Evolutionary conservation across 1,140 invertebrate species (phyloP).

Genomic region (Agrypnia vestita): DNA sequence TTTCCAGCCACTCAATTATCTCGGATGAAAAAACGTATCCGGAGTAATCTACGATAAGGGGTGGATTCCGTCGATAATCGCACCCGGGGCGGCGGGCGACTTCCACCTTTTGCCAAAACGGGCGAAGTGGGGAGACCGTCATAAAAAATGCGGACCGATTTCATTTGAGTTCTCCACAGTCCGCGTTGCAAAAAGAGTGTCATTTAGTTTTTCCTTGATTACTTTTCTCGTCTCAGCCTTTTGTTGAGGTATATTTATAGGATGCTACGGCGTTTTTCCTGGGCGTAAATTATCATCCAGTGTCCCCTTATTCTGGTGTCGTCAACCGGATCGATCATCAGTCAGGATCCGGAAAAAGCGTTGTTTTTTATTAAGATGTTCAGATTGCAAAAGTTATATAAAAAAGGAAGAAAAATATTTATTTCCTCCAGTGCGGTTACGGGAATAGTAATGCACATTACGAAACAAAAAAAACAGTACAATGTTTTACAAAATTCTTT

Average conservation of each 20-base stretch:
- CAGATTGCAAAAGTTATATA: conserved; percentile 14
- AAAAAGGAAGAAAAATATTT: not conserved
- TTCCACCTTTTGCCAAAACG: conserved; percentile 7
- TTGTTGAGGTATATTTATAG: conserved; percentile 45
- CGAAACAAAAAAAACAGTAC: too few relatives aligned
- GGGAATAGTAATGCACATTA: too few relatives aligned
- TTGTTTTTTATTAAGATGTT: conserved; percentile 19
- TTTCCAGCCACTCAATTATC: conserved; percentile 12
- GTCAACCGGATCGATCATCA: conserved; percentile 18
- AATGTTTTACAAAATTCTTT: too few relatives aligned
- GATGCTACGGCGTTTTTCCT: conserved; percentile 34
- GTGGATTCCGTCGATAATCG: conserved; percentile 39
- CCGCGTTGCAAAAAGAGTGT: conserved; percentile 29
- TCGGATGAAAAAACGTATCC: not conserved
- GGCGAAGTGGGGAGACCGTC: conserved; percentile 24
- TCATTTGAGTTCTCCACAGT: conserved; percentile 38
- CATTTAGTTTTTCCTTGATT: conserved; percentile 52
- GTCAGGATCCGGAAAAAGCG: not conserved
- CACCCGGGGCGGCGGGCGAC: conserved; percentile 17
- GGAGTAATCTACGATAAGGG: conserved; percentile 27
- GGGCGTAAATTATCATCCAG: conserved; percentile 44
- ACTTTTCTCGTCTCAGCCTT: conserved; percentile 37
- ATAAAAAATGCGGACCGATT: conserved; percentile 45
- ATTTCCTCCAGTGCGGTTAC: too few relatives aligned
- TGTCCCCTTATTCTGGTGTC: conserved; percentile 15